These are phyloP conservation scores for Ophiodon elongatus DNA, from an alignment of 2,113 vertebrate genomes.

Conservation along the genomic window DNA sequence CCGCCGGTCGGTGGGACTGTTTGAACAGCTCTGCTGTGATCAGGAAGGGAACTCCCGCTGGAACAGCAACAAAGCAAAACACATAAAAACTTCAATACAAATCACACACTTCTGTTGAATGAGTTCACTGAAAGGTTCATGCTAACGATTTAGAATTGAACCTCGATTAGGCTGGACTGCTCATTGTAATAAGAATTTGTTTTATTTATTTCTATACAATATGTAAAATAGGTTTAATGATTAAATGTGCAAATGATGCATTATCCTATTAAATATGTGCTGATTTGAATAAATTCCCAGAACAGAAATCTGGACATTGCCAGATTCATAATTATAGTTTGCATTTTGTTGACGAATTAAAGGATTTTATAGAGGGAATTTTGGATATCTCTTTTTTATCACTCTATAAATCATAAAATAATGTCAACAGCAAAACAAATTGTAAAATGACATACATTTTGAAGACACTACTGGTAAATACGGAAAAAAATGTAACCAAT, in stretches of 20 bases:
- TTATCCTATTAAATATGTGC: background rate
- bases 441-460: background rate
- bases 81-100: background rate
- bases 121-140: background rate
- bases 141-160: background rate
- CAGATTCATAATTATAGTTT: background rate
- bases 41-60: constrained; percentile 90
- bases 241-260: background rate
- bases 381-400: too few relatives aligned
- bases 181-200: background rate
- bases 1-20: constrained; percentile 90
- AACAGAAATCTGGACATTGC: too few relatives aligned
- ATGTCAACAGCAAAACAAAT: too few relatives aligned
- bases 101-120: background rate
- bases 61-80: background rate
- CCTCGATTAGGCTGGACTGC: background rate
- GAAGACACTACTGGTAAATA: background rate
- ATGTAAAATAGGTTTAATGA: background rate
- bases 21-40: constrained; percentile 93
- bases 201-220: background rate
- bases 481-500: background rate
- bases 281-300: too few relatives aligned
- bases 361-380: too few relatives aligned
- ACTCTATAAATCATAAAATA: too few relatives aligned
- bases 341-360: background rate